phyloP scores from a whole-genome alignment of 2,797 vertebrate species.

The Serranus cabrilla region DNA sequence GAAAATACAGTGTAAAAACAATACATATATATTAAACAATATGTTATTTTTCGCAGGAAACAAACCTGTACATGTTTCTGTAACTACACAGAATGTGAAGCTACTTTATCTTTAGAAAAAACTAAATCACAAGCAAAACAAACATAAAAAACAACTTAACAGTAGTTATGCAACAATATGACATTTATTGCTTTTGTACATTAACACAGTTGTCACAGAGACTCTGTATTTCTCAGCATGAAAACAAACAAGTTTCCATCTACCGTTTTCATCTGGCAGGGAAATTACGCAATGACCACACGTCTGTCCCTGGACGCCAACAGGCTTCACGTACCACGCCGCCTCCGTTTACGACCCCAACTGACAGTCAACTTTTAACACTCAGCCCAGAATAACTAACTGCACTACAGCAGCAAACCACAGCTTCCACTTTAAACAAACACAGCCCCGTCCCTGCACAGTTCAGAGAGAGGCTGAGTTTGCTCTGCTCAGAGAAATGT shows the following conservation, averaged over 20 bases:
- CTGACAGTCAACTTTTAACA: constrained; percentile 76
- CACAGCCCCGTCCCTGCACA: constrained; percentile 35
- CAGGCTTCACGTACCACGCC: constrained; percentile 52
- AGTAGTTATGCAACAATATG: background rate
- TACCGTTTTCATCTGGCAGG: constrained; percentile 40
- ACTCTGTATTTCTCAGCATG: background rate
- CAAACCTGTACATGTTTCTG: background rate
- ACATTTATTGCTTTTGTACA: background rate
- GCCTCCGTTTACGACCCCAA: constrained; percentile 20
- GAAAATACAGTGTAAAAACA: background rate
- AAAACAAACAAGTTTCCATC: constrained; percentile 12
- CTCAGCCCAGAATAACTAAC: constrained; percentile 56
- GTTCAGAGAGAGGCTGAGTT: constrained; percentile 32
- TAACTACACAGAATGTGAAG: background rate
- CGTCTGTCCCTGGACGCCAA: constrained; percentile 61
- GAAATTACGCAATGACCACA: constrained; percentile 74
- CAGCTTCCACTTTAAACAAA: constrained; percentile 66
- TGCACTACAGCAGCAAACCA: constrained; percentile 48
- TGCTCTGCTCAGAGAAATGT: constrained; percentile 45
- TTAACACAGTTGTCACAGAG: background rate
- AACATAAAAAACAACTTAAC: constrained; percentile 20
- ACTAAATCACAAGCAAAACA: background rate
- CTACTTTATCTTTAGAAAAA: background rate
- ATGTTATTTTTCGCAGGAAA: no score
- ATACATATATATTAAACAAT: no score